Conservation (phyloP, 2,888 invertebrate genomes). For the Meiosimyza platycephala region DNA sequence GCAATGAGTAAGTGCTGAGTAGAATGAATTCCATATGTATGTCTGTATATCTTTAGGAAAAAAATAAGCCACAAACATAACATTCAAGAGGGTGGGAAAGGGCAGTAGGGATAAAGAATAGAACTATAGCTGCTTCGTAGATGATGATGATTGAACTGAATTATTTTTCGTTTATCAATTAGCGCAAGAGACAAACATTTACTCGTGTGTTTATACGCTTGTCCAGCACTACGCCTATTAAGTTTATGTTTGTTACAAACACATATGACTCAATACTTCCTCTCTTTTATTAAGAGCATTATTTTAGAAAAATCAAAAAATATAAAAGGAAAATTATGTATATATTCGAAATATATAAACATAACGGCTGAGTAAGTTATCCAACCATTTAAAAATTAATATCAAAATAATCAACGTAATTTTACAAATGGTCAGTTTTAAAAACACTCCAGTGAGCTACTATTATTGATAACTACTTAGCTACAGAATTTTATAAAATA, state of each 20-base stretch:
- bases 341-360: background rate
- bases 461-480: too few species aligned
- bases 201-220: background rate
- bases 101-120: background rate
- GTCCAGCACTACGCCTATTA: background rate
- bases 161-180: conserved; percentile 17
- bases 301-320: background rate
- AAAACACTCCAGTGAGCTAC: too few species aligned
- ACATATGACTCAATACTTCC: conserved; percentile 9
- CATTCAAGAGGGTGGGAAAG: background rate
- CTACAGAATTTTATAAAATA: too few species aligned
- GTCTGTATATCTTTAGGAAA: background rate
- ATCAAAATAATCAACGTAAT: too few species aligned
- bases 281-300: background rate
- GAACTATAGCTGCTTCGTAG: background rate
- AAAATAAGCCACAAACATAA: background rate
- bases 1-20: background rate
- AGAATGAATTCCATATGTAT: background rate
- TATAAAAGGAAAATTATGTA: background rate
- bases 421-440: too few species aligned
- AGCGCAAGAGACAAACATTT: conserved; percentile 14
- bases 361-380: conserved; percentile 33
- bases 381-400: conserved; percentile 22
- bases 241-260: too few species aligned
- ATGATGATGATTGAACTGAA: background rate